These are phyloP conservation scores for Corythucha ciliata DNA, from an alignment of 2,888 invertebrate genomes.

Conservation along the genomic window DNA sequence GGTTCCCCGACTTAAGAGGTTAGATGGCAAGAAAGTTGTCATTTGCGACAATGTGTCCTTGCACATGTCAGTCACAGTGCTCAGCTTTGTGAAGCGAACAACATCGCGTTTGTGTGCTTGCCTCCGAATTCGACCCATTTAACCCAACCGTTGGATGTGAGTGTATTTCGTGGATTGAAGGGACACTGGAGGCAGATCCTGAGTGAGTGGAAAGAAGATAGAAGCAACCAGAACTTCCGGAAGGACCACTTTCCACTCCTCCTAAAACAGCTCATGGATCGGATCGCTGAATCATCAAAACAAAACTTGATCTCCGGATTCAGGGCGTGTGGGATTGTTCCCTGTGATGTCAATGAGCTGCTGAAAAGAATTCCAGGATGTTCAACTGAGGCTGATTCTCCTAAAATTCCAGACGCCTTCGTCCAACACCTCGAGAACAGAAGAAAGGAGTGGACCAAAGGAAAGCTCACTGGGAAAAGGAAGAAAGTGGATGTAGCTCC, in stretches of 20 bases:
- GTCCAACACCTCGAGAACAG: constrained; percentile 9
- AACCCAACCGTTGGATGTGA: constrained; percentile 36
- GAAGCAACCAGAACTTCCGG: constrained; percentile 18
- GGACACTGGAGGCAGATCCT: constrained; percentile 27
- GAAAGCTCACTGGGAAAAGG: constrained; percentile 3
- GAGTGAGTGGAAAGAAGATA: constrained; percentile 23
- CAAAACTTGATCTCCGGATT: constrained; percentile 10
- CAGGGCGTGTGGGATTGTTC: constrained; percentile 6
- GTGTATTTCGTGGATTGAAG: constrained; percentile 33
- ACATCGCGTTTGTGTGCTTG: constrained; percentile 36
- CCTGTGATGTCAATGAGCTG: constrained; percentile 2
- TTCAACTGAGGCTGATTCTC: neutral
- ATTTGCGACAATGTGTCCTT: constrained; percentile 39
- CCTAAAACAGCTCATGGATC: constrained; percentile 14
- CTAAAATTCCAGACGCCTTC: constrained; percentile 1
- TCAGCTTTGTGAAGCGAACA: constrained; percentile 31
- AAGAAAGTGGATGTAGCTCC: constrained; percentile 8
- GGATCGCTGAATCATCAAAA: constrained; percentile 4
- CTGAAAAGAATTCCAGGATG: constrained; percentile 8
- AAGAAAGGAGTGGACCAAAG: constrained; percentile 12
- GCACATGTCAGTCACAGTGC: constrained; percentile 34
- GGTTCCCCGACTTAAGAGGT: constrained; percentile 32
- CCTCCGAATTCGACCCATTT: constrained; percentile 33
- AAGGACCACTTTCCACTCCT: constrained; percentile 28
- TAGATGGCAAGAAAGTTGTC: constrained; percentile 34